phyloP scores from a whole-genome alignment of 2,113 vertebrate genomes.

The Cyrtonyx montezumae region DNA sequence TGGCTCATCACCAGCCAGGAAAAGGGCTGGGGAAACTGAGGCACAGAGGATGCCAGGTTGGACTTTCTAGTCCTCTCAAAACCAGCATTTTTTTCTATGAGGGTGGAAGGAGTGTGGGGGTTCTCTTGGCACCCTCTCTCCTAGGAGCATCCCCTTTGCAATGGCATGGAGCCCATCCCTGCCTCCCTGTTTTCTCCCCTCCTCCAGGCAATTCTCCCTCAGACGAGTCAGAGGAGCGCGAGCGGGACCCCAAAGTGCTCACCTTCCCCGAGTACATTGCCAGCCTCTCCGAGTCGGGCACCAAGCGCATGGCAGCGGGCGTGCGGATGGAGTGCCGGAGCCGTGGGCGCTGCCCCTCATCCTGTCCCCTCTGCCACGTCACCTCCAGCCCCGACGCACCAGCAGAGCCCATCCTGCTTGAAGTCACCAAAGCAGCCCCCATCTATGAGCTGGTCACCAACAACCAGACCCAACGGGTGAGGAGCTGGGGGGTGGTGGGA shows the following conservation, averaged over 20 bases:
- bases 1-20: neutral
- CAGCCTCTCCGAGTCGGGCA: conserved; percentile 93
- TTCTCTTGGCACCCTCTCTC: neutral
- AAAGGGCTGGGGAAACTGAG: neutral
- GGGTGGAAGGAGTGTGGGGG: too few species aligned
- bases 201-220: conserved; percentile 93
- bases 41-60: rapidly evolving
- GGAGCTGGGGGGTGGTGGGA: neutral
- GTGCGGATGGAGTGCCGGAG: conserved; percentile 95
- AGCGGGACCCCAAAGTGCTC: conserved; percentile 91
- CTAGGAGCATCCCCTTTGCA: rapidly evolving
- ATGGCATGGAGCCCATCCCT: neutral
- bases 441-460: conserved; percentile 95
- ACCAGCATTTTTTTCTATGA: neutral
- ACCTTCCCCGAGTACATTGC: conserved; percentile 94
- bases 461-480: conserved; percentile 94
- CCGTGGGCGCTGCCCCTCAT: conserved; percentile 91
- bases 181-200: neutral
- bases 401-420: conserved; percentile 89
- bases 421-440: conserved; percentile 93
- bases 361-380: conserved; percentile 93
- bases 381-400: conserved; percentile 78
- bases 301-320: conserved; percentile 90
- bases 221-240: conserved; percentile 94
- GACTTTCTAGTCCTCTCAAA: neutral